Conservation (phyloP, 2,113 vertebrate genomes). For the Sisor rabdophorus region DNA sequence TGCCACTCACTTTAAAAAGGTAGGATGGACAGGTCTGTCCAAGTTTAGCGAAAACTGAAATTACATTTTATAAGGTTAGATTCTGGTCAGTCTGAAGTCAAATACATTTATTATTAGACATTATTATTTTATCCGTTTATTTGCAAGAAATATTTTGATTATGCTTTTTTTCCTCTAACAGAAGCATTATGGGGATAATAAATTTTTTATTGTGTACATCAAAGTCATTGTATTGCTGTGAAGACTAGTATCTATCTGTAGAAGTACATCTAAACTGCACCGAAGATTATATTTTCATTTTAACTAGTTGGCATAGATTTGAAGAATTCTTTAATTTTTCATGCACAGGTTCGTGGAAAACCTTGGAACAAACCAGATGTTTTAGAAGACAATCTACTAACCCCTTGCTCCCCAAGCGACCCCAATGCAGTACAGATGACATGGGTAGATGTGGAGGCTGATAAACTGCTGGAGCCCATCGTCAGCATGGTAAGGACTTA, state of each 20-base stretch:
- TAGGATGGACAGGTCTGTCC: constrained; percentile 50
- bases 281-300: neutral
- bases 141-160: neutral
- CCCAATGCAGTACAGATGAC: constrained; percentile 80
- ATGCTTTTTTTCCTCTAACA: neutral
- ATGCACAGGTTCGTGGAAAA: constrained; percentile 71
- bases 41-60: neutral
- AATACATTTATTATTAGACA: neutral
- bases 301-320: neutral
- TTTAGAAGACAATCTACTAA: constrained; percentile 78
- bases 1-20: constrained; percentile 89
- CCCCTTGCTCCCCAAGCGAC: constrained; percentile 86
- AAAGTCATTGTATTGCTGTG: neutral
- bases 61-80: neutral
- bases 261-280: neutral
- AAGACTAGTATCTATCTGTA: neutral
- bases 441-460: constrained; percentile 85
- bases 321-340: neutral
- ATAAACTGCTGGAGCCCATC: constrained; percentile 84
- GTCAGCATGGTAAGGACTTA: constrained; percentile 79
- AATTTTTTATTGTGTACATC: neutral
- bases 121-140: no score
- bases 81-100: neutral
- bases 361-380: constrained; percentile 66
- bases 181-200: neutral